Conservation (phyloP, 2,797 vertebrate species). For the Thaleichthys pacificus region DNA sequence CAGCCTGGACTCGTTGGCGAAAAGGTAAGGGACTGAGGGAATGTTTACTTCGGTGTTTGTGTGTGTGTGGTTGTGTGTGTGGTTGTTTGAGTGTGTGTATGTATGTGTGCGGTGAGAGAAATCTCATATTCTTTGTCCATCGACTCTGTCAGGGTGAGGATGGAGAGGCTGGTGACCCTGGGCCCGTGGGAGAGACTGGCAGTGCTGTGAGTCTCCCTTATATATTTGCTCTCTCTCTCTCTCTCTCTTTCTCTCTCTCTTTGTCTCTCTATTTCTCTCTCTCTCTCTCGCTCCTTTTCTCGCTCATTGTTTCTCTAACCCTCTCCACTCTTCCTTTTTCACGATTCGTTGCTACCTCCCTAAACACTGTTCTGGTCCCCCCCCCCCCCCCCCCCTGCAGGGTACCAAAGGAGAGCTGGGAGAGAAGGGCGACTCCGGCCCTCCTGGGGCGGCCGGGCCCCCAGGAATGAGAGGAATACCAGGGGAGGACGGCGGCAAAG, state of each 20-base stretch:
- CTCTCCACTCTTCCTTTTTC: neutral
- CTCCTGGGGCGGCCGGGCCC: slow-evolving; percentile 83
- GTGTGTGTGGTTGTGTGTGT: neutral
- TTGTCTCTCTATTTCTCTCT: neutral
- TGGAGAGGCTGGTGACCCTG: slow-evolving; percentile 86
- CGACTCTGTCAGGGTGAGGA: slow-evolving; percentile 82
- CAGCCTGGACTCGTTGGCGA: slow-evolving; percentile 88
- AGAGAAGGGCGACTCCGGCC: slow-evolving; percentile 88
- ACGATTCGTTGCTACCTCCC: neutral
- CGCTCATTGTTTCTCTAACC: neutral
- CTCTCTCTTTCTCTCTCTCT: neutral
- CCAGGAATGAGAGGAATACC: slow-evolving; percentile 84
- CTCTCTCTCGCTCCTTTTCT: neutral
- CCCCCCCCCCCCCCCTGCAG: slow-evolving; percentile 56
- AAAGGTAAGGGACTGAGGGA: slow-evolving; percentile 76
- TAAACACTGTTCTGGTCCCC: slow-evolving; percentile 7
- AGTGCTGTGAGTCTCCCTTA: slow-evolving; percentile 74
- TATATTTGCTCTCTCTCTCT: slow-evolving; percentile 4
- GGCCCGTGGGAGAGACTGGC: slow-evolving; percentile 77
- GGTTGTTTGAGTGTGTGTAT: slow-evolving; percentile 1
- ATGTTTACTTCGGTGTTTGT: slow-evolving; percentile 17
- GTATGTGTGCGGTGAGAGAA: neutral
- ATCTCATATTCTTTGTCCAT: slow-evolving; percentile 20
- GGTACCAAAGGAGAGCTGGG: slow-evolving; percentile 85
- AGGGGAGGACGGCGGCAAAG: slow-evolving; percentile 91